Base-by-base conservation (phyloP, 2,113 vertebrate genomes). In the Phrynosoma platyrhinos region DNA sequence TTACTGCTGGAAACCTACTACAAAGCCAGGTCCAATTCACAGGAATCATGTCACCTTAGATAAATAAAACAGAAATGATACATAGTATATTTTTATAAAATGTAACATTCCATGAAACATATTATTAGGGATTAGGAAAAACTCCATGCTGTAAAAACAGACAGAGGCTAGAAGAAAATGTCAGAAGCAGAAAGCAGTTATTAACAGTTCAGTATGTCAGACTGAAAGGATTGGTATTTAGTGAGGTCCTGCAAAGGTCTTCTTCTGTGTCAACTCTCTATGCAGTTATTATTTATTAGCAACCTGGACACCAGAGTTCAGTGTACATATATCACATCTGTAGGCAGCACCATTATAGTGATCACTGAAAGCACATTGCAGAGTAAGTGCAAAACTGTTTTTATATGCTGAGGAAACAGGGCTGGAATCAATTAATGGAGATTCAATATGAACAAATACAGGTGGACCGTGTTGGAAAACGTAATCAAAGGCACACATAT, bases 401-500 rank as follows among this genome's bases (percentile, higher is more conserved):
- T 72, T 42, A 55, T 27, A n/a, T 0, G 0, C 58, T 81, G 78
- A 68, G 0, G 0, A 52, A 92, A 64, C 0, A 0, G 62, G 9
- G 40, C 12, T 0, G 0, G 25, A 87, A 75, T 72, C 42, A 0
- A 0, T 0, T 80, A 52, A 58, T 76, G 68, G 72, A 0, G 0
- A 68, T 40, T 83, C 84, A 81, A 84, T 74, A 89, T 30, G 32
- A 84, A 82, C 80, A 72, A 84, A 79, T 74, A 27, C 42, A 23
- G 40, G 76, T 69, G 64, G 85, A 55, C 89, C 94, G 91, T 87
- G 91, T 0, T 1, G 89, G 90, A 96, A 83, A 94, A 86, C 87
- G 91, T 82, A 93, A 95, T 92, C 91, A 91, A 95, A 92, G 82
- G 88, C 91, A 91, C 91, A 90, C 90, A 91, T 77, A 92, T 90